These are phyloP conservation scores for Archaeoteleia sp. DNA, from an alignment of 2,888 invertebrate species.

Conservation along the genomic window DNA sequence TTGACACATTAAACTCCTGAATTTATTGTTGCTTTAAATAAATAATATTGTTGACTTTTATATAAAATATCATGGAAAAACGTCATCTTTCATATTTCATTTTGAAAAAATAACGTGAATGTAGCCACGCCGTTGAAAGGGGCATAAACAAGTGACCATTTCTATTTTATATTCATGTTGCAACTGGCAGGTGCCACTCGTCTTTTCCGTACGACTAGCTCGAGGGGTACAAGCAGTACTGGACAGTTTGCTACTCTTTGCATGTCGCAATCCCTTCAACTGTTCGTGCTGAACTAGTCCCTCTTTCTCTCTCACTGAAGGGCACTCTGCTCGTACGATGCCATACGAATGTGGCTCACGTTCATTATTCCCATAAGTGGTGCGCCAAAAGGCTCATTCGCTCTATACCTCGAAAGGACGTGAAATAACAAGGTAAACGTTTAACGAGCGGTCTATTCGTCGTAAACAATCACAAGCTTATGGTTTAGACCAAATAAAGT, in stretches of 20 bases:
- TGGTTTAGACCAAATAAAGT: conserved; percentile 28
- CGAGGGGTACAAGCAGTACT: conserved; percentile 24
- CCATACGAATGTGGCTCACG: conserved; percentile 36
- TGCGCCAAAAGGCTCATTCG: conserved; percentile 24
- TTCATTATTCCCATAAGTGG: conserved; percentile 49
- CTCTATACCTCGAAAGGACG: conserved; percentile 6
- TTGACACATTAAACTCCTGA: conserved; percentile 47
- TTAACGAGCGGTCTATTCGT: conserved; percentile 31
- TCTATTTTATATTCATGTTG: conserved; percentile 32
- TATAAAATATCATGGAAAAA: too few relatives aligned
- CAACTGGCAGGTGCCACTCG: conserved; percentile 46
- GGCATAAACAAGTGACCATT: conserved; percentile 39
- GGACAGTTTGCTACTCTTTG: conserved; percentile 39
- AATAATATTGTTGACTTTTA: too few relatives aligned
- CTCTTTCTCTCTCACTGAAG: too few relatives aligned
- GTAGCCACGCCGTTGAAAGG: neutral
- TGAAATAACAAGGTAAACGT: conserved; percentile 47
- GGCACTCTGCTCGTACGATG: conserved; percentile 31
- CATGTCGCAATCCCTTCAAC: conserved; percentile 42
- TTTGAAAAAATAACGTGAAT: too few relatives aligned
- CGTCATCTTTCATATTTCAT: too few relatives aligned
- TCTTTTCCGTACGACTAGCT: conserved; percentile 39
- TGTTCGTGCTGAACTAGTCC: conserved; percentile 25
- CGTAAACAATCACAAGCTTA: conserved; percentile 32
- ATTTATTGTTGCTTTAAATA: too few relatives aligned